These are phyloP conservation scores for Trichomalopsis sarcophagae DNA, from an alignment of 1,140 invertebrate species.

Conservation along the genomic window DNA sequence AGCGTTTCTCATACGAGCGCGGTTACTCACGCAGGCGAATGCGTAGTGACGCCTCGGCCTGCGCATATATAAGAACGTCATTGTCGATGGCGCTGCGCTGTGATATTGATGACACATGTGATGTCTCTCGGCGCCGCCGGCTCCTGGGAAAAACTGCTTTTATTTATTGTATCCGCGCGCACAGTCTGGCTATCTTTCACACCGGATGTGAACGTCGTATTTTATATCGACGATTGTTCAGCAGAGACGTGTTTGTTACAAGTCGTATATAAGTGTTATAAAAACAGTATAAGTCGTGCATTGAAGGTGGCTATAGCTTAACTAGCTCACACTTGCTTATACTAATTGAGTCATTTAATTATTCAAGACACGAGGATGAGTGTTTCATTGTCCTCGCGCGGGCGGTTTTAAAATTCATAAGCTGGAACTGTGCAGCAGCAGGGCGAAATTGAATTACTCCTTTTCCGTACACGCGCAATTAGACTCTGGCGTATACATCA, in stretches of 20 bases:
- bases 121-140: not conserved
- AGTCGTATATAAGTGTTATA: too few species aligned
- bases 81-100: conserved; percentile 20
- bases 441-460: not conserved
- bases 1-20: not conserved
- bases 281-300: too few species aligned
- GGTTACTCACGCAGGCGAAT: not conserved
- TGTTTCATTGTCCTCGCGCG: not conserved
- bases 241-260: too few species aligned
- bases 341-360: conserved; percentile 11
- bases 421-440: not conserved
- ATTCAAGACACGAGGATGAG: conserved; percentile 10
- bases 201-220: not conserved
- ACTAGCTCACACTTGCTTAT: not conserved
- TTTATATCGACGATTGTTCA: not conserved
- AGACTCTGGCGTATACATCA: not conserved
- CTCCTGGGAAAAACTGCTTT: conserved; percentile 23
- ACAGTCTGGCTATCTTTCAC: not conserved
- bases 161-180: not conserved
- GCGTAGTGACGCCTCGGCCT: not conserved
- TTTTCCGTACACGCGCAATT: not conserved
- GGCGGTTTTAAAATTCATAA: not conserved
- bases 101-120: conserved; percentile 41
- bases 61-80: conserved; percentile 7
- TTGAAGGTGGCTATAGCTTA: not conserved